Evolutionary conservation across 1,140 invertebrate genomes (phyloP).

Genomic region (Eubasilissa regina): DNA sequence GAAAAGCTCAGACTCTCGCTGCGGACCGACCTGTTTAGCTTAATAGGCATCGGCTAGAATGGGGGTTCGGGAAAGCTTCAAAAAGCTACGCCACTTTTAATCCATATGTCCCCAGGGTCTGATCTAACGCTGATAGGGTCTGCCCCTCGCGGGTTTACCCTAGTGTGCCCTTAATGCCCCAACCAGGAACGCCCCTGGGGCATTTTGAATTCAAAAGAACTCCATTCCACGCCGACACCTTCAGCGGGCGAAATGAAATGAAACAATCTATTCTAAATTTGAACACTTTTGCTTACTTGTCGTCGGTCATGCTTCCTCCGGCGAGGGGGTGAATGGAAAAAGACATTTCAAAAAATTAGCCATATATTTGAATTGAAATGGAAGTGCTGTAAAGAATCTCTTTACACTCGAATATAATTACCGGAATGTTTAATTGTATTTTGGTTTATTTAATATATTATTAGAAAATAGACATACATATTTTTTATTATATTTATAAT

Average conservation of each 20-base stretch:
- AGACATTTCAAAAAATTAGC: too few relatives aligned
- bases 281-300: conserved; percentile 53
- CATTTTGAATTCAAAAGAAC: conserved; percentile 60
- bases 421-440: too few relatives aligned
- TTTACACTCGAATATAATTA: too few relatives aligned
- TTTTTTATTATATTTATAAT: too few relatives aligned
- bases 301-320: conserved; percentile 47
- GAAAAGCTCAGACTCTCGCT: conserved; percentile 19
- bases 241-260: conserved; percentile 60
- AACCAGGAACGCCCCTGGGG: conserved; percentile 53
- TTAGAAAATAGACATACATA: too few relatives aligned
- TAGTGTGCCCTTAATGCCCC: conserved; percentile 49
- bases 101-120: conserved; percentile 61
- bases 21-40: conserved; percentile 55
- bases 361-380: too few relatives aligned
- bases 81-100: conserved; percentile 61
- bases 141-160: conserved; percentile 48
- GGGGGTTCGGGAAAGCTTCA: conserved; percentile 52
- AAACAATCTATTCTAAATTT: conserved; percentile 61
- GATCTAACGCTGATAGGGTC: conserved; percentile 60
- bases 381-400: too few relatives aligned
- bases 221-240: conserved; percentile 61
- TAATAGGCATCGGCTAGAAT: conserved; percentile 54
- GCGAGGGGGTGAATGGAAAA: neutral
- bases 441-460: too few relatives aligned